These are phyloP conservation scores for Carassius gibelio DNA, from an alignment of 2,113 vertebrate species.

Conservation along the genomic window DNA sequence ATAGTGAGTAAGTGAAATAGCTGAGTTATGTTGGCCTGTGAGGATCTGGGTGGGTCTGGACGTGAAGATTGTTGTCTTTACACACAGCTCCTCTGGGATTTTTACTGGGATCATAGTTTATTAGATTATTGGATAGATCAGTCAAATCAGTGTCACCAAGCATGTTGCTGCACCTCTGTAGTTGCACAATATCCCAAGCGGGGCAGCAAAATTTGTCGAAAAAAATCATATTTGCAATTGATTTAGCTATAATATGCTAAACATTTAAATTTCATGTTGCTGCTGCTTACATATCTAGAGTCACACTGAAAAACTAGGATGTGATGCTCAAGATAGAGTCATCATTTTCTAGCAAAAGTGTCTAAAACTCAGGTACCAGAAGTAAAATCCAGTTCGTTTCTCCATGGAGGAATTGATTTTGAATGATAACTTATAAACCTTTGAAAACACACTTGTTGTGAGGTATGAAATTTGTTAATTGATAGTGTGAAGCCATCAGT, in stretches of 20 bases:
- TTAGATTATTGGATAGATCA: constrained; percentile 38
- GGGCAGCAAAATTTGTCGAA: neutral
- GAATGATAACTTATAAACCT: neutral
- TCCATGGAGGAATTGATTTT: too few relatives aligned
- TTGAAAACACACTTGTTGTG: neutral
- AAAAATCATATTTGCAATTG: neutral
- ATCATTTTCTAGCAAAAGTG: neutral
- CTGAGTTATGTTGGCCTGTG: neutral
- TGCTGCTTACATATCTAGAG: too few relatives aligned
- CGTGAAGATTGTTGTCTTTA: constrained; percentile 20
- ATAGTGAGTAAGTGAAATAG: neutral
- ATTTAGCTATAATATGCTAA: neutral
- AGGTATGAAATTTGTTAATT: neutral
- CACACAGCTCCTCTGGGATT: constrained; percentile 32
- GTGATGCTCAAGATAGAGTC: neutral
- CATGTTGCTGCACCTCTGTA: constrained; percentile 23
- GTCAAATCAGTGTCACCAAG: constrained; percentile 39
- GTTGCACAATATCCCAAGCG: too few relatives aligned
- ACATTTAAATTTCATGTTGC: neutral
- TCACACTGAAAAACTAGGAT: too few relatives aligned
- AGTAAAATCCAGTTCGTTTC: too few relatives aligned
- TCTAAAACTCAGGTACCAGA: too few relatives aligned
- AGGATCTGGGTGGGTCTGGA: neutral
- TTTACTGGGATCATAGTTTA: constrained; percentile 7
- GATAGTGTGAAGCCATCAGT: neutral